These are phyloP conservation scores for Pollenia griseotomentosa DNA, from an alignment of 2,888 invertebrate genomes.

Conservation along the genomic window DNA sequence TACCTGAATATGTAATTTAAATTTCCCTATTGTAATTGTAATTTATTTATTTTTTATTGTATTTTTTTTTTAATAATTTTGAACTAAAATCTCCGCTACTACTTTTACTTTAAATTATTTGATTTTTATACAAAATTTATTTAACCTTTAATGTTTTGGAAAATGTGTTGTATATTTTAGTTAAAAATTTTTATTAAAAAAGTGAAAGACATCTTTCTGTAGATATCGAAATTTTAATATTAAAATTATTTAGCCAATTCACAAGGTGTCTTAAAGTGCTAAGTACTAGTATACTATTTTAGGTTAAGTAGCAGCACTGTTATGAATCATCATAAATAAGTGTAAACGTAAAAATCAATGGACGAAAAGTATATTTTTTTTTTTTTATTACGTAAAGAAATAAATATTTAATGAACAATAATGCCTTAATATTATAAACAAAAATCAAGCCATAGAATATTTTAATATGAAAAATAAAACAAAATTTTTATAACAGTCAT, in stretches of 20 bases:
- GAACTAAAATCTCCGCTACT: neutral
- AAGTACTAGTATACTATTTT: too few species aligned
- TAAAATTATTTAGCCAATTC: neutral
- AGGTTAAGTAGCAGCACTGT: too few species aligned
- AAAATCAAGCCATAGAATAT: too few species aligned
- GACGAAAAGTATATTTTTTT: too few species aligned
- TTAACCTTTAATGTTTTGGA: constrained; percentile 2
- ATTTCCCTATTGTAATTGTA: neutral
- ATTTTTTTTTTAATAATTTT: constrained; percentile 3
- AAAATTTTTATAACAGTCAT: too few species aligned
- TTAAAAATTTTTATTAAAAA: neutral
- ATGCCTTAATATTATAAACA: too few species aligned
- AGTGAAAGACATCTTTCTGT: constrained; percentile 39
- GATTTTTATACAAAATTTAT: constrained; percentile 30
- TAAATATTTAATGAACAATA: too few species aligned
- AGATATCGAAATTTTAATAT: constrained; percentile 55
- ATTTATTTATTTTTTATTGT: neutral
- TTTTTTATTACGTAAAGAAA: too few species aligned
- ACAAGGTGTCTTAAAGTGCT: too few species aligned
- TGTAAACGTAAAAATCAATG: too few species aligned
- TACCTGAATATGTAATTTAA: neutral
- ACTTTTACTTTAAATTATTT: constrained; percentile 10
- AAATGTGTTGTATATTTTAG: constrained; percentile 28
- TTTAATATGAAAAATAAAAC: too few species aligned
- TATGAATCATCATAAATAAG: too few species aligned